Base-by-base conservation (phyloP, 1,140 invertebrate genomes). In the Trypoxylus dichotomus region DNA sequence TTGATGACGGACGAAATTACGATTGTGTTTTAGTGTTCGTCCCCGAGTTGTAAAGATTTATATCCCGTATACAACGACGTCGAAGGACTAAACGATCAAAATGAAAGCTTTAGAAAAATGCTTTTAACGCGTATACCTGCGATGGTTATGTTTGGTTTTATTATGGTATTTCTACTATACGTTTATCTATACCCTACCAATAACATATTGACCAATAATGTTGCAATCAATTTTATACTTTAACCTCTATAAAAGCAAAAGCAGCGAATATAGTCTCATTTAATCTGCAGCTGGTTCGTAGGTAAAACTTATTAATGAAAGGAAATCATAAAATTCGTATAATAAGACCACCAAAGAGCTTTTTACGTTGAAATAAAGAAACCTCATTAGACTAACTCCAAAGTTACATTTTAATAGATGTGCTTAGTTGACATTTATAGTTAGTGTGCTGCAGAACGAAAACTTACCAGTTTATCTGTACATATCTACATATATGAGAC, bases 1-100 rank as follows among this genome's bases (percentile, higher is more conserved):
- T 68, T 68, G 60, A 68, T 68, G 60, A 68, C 60, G 60, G 27
- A 68, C 60, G 8, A 25, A 68, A 68, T 68, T 68, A 68, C 60
- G 60, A 68, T 68, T 68, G 60, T 68, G 60, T 68, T 68, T 68
- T 68, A 68, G 10, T 68, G 60, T 54, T 54, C 60, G 60, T 27
- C 21, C 60, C 60, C 24, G 60, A 68, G 60, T 10, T 68, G 27
- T 68, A 68, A 68, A 68, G 60, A 68, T 68, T 68, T 68, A 68
- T 68, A 54, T 19, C 47, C 47, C 47, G 60, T 68, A 27, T 24
- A 29, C 27, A 29, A 25, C 24, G 13, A 24, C 27, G 60, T 11
- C 19, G 24, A 24, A 68, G 11, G 60, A 29, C 25, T 68, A 29
- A 68, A 29, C 60, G 60, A 54, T 13, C 21, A 68, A 68, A 68